Base-by-base conservation (phyloP, 2,888 invertebrate genomes). In the Tethea ocularis region DNA sequence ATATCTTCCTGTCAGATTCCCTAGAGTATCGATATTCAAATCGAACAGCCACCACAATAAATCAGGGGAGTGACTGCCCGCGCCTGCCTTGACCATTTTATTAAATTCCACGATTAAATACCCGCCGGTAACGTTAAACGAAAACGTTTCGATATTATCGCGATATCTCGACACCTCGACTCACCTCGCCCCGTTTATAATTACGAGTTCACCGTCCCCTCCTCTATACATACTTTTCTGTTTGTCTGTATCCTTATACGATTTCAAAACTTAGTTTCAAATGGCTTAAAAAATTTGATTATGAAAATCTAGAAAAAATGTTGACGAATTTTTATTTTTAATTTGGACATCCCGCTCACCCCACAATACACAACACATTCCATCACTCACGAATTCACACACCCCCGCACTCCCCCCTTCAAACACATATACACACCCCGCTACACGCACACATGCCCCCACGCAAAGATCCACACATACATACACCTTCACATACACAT, bases 81-180 rank as follows among this genome's bases (percentile, higher is more conserved):
- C 69, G 68, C 63, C 74, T 67, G 63, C 67, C 68, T 78, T 78
- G 80, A 82, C 78, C 80, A 77, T 86, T 87, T 87, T 88, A 90
- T 88, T 88, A 86, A 89, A 89, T 88, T 88, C 84, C 75, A 53
- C 82, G 85, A 85, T 86, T 84, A 87, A 88, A 87, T 81, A 82
- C 77, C 81, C 78, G 80, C 74, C 80, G 83, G 82, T 80, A 77
- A 80, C 75, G 80, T 81, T 80, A 82, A 83, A 80, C 77, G 80
- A 82, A 82, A 84, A 81, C 80, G 81, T 72, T 82, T 76, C 80
- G 89, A 90, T 89, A 82, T 76, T 86, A 90, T 90, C 90, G 82
- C 80, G 83, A 83, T 83, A 82, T 84, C 86, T 85, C 87, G 85
- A 84, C 88, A 88, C 86, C 84, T 86, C 82, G 72, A 23, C 67